phyloP scores from a whole-genome alignment of 2,113 vertebrate species.

The Hystrix brachyura region DNA sequence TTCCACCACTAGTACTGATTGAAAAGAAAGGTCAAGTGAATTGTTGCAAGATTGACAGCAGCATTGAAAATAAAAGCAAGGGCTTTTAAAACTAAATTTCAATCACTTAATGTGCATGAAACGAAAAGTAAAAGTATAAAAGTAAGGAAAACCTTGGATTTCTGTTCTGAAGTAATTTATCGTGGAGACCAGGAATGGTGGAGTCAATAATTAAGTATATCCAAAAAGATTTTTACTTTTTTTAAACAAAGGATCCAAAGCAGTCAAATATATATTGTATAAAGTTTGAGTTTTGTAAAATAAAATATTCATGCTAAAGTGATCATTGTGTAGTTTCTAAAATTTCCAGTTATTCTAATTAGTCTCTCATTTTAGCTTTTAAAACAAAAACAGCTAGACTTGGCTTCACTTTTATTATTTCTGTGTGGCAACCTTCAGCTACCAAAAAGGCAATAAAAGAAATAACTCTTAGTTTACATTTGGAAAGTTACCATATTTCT shows the following conservation, averaged over 20 bases:
- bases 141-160: background rate
- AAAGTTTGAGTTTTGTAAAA: background rate
- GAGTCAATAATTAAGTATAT: background rate
- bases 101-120: background rate
- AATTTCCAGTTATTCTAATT: background rate
- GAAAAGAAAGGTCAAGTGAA: constrained; percentile 76
- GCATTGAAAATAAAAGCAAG: constrained; percentile 69
- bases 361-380: background rate
- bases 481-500: background rate
- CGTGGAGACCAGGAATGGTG: background rate
- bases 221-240: background rate
- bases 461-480: background rate
- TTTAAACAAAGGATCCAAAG: background rate
- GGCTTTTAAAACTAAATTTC: constrained; percentile 50
- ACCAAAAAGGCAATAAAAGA: background rate
- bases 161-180: background rate
- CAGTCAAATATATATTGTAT: background rate
- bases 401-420: background rate
- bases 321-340: background rate
- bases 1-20: constrained; percentile 23
- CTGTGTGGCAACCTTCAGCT: background rate
- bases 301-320: background rate
- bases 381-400: background rate
- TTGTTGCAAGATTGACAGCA: constrained; percentile 55
- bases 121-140: constrained; percentile 26